Evolutionary conservation across 1,140 invertebrate species (phyloP), one percentile per base, ranked within the genome.

Genomic region (Drosophila seguyi): DNA sequence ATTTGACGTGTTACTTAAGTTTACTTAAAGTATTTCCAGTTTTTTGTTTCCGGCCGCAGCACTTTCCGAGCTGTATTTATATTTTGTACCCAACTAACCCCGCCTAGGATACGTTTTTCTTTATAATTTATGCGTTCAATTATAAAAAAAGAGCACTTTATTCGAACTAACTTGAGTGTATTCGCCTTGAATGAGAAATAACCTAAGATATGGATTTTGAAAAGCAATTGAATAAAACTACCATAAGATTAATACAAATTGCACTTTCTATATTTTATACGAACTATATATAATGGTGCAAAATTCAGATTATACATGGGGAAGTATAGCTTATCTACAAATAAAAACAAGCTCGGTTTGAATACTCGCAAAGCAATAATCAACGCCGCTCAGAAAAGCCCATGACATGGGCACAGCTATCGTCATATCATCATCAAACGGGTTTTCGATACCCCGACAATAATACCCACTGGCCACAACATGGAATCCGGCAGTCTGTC

Each of bases 1-100:
- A 39, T 36, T 66, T 75, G 72, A 67, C 73, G 50, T 72, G 79
- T 81, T 86, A 85, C 82, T 86, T 86, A 86, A 77, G 59, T 66
- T 44, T 78, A 69, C 53, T 68, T 44, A 18, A 75, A 75, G 57
- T 81, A 87, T 79, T 86, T 81, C 25, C 39, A 58, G 47, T 79
- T 86, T 85, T 83, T 80, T 60, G 68, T 61, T 71, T 73, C 69
- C 69, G 69, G 66, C 69, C 67, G 38, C 52, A 72, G 53, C 53
- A 38, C 16, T n/a, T 31, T n/a, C 14, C 53, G 44, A 50, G 69
- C 69, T 73, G 50, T 78, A 50, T 13, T 34, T 59, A 59, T 58
- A 69, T 53, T 56, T 55, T 56, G 42, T 41, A 75, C 36, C 22
- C 39, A 39, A 74, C 58, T 62, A 73, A 73, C 67, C 36, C 22